Evolutionary conservation across 2,888 invertebrate species (phyloP).

Genomic region (Dioctria rufipes): DNA sequence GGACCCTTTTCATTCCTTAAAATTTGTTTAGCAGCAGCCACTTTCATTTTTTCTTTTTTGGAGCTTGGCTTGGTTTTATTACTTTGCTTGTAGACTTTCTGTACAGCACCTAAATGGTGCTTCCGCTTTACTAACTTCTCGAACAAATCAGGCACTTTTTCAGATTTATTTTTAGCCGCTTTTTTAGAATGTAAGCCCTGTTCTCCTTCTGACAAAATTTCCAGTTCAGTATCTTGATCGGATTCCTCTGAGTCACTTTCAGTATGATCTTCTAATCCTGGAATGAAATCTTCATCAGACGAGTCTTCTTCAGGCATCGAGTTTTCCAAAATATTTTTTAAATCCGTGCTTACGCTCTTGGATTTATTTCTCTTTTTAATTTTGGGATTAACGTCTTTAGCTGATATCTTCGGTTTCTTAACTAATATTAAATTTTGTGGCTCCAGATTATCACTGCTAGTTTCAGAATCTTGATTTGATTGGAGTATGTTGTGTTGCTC

Average conservation of each 20-base stretch:
- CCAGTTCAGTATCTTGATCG: not conserved
- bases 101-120: conserved; percentile 64
- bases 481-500: too few species aligned
- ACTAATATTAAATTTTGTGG: too few species aligned
- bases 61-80: conserved; percentile 58
- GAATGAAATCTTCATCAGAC: conserved; percentile 55
- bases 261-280: conserved; percentile 13
- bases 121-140: conserved; percentile 65
- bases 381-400: conserved; percentile 55
- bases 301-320: conserved; percentile 44
- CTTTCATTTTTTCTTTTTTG: conserved; percentile 61
- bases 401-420: conserved; percentile 21
- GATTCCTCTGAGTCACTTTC: conserved; percentile 30
- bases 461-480: too few species aligned
- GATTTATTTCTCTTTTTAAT: conserved; percentile 43
- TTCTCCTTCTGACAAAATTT: too few species aligned
- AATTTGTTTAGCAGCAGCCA: conserved; percentile 64
- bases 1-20: conserved; percentile 14
- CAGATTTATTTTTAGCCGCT: too few species aligned
- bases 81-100: conserved; percentile 62
- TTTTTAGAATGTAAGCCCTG: too few species aligned
- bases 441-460: too few species aligned
- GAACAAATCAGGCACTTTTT: conserved; percentile 62
- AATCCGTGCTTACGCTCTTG: not conserved
- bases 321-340: conserved; percentile 4